Conservation (phyloP, 2,888 invertebrate genomes). For the Unio delphinus region DNA sequence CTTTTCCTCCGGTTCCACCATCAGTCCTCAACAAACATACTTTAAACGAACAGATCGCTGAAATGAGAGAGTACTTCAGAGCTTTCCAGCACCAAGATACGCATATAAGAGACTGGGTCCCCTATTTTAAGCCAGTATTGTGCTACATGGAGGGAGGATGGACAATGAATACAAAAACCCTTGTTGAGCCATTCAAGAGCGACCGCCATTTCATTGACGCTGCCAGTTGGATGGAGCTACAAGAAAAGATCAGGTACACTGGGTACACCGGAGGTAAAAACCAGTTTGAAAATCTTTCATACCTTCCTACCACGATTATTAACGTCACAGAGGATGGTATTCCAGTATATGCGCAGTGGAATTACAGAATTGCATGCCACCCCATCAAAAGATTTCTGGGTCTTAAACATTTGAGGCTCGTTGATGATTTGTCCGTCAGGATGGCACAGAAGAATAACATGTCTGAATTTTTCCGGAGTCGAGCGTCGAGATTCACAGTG, state of each 20-base stretch:
- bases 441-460: slow-evolving; percentile 17
- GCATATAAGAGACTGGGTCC: slow-evolving; percentile 40
- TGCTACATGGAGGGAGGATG: slow-evolving; percentile 57
- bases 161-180: slow-evolving; percentile 31
- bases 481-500: slow-evolving; percentile 4
- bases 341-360: slow-evolving; percentile 53
- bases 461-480: slow-evolving; percentile 8
- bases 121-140: slow-evolving; percentile 49
- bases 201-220: slow-evolving; percentile 61
- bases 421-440: slow-evolving; percentile 40
- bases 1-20: slow-evolving; percentile 49
- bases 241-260: slow-evolving; percentile 53
- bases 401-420: slow-evolving; percentile 13
- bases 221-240: slow-evolving; percentile 50
- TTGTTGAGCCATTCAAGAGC: slow-evolving; percentile 58
- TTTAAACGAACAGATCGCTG: slow-evolving; percentile 43
- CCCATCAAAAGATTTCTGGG: slow-evolving; percentile 39
- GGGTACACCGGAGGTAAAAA: slow-evolving; percentile 46
- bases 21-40: slow-evolving; percentile 29
- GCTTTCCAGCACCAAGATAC: slow-evolving; percentile 53
- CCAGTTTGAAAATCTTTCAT: slow-evolving; percentile 42
- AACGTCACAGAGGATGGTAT: slow-evolving; percentile 27
- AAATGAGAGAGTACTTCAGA: slow-evolving; percentile 62
- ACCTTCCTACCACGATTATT: slow-evolving; percentile 41
- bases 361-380: slow-evolving; percentile 54